These are phyloP conservation scores for Meta bourneti DNA, from an alignment of 2,888 invertebrate genomes.

Conservation along the genomic window DNA sequence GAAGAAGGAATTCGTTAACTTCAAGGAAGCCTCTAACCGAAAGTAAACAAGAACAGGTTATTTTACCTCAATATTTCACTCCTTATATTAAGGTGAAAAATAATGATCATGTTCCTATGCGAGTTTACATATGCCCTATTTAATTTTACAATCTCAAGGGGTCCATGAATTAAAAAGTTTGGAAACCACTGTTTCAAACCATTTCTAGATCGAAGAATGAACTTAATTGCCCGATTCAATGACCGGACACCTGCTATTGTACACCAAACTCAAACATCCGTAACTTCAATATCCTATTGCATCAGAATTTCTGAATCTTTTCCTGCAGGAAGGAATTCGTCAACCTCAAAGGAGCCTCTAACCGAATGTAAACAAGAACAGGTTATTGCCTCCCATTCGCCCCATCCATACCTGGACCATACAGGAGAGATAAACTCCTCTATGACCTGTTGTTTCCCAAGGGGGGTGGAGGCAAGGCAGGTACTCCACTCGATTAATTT, in stretches of 20 bases:
- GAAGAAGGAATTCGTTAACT: background rate
- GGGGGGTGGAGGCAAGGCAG: background rate
- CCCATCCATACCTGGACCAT: background rate
- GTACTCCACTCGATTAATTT: background rate
- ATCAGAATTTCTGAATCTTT: background rate
- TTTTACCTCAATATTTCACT: no score
- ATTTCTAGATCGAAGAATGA: background rate
- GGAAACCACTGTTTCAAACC: no score
- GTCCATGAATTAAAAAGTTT: no score
- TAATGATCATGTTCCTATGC: no score
- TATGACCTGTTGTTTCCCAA: no score
- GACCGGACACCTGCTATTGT: background rate
- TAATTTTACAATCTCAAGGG: no score
- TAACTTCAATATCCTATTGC: background rate
- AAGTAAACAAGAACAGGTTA: no score
- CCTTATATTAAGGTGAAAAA: no score
- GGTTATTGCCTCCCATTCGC: slow-evolving; percentile 23
- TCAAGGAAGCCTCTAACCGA: no score
- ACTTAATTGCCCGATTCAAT: background rate
- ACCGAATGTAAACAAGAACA: slow-evolving; percentile 53
- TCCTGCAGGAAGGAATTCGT: background rate
- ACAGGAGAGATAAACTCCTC: no score
- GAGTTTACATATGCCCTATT: no score
- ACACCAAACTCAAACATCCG: background rate
- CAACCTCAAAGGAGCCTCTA: background rate